Percentiles rank a stretch among this genome's conserved stretches.
Evolutionary conservation across 2,113 vertebrate genomes (phyloP).

Genomic region (Xyrauchen texanus): DNA sequence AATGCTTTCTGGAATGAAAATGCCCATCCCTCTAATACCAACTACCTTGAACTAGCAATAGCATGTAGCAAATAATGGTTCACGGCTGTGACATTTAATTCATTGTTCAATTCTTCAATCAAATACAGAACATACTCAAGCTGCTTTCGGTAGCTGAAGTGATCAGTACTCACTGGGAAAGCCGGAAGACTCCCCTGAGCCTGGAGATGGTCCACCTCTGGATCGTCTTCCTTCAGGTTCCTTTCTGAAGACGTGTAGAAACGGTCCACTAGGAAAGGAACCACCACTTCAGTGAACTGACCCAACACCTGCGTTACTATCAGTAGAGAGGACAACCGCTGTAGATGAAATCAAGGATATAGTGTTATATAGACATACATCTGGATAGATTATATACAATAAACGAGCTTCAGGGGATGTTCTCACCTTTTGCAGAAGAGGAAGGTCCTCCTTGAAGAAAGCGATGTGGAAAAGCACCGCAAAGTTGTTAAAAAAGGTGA

Average conservation of each 20-base stretch:
- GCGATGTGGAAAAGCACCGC: constrained; percentile 82
- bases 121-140: too few relatives aligned
- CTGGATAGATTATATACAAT: neutral
- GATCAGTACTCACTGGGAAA: constrained; percentile 70
- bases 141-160: neutral
- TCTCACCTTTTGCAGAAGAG: constrained; percentile 78
- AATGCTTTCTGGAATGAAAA: too few relatives aligned
- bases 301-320: constrained; percentile 76
- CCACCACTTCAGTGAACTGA: constrained; percentile 76
- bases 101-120: too few relatives aligned
- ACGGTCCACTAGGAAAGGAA: constrained; percentile 75
- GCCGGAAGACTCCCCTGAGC: constrained; percentile 68
- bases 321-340: constrained; percentile 77
- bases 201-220: constrained; percentile 73
- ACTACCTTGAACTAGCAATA: too few relatives aligned
- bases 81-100: too few relatives aligned
- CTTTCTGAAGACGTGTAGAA: constrained; percentile 64
- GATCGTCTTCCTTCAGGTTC: constrained; percentile 68
- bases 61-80: too few relatives aligned
- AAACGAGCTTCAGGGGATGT: neutral
- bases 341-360: neutral
- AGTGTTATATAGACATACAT: neutral
- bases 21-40: too few relatives aligned
- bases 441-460: constrained; percentile 78
- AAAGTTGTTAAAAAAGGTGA: constrained; percentile 83